phyloP scores from a whole-genome alignment of 2,113 vertebrate genomes.

The Panthera uncia region DNA sequence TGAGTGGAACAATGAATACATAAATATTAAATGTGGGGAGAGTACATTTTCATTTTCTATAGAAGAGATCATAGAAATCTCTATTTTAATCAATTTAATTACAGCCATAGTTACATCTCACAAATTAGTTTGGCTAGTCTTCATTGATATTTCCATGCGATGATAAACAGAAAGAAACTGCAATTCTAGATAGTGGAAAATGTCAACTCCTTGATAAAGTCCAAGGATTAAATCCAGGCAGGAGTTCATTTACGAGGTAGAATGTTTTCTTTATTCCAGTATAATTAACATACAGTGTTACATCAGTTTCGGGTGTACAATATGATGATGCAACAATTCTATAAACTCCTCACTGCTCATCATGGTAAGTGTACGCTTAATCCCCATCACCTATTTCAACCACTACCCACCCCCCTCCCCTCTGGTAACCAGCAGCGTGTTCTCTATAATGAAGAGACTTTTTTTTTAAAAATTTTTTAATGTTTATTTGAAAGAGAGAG shows the following conservation, averaged over 20 bases:
- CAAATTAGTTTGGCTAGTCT: conserved; percentile 30
- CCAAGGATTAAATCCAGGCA: background rate
- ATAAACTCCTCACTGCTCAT: background rate
- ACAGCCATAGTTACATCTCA: background rate
- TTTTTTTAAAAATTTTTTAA: background rate
- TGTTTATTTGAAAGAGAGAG: no score
- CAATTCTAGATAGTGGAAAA: background rate
- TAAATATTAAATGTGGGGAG: background rate
- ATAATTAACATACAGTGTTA: background rate
- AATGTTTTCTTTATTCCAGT: background rate
- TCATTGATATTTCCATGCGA: background rate
- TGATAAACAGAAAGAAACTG: conserved; percentile 10
- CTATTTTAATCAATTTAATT: conserved; percentile 11
- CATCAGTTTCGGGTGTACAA: background rate
- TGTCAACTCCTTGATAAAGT: background rate
- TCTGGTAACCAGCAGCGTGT: background rate
- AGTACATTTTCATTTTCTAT: background rate
- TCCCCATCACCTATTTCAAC: background rate
- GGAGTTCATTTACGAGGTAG: background rate
- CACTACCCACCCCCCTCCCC: background rate
- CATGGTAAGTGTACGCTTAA: background rate
- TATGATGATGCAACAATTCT: background rate
- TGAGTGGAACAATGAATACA: background rate
- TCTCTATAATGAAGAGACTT: background rate
- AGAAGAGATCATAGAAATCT: background rate